Conservation (phyloP, 1,140 invertebrate species). For the Calephelis virginiensis region DNA sequence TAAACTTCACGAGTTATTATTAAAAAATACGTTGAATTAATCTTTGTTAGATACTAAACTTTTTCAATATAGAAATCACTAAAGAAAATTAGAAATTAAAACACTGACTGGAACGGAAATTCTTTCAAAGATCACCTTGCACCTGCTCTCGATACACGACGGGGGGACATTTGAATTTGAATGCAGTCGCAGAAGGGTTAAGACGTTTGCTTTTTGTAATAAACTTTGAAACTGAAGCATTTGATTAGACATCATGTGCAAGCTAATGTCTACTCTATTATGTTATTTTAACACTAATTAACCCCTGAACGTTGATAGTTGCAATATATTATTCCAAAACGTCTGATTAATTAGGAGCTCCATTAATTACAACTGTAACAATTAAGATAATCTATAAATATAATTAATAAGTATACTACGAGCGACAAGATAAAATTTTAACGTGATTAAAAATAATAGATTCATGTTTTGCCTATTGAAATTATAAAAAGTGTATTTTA, state of each 20-base stretch:
- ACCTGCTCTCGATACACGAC: conserved; percentile 44
- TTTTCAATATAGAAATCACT: conserved; percentile 26
- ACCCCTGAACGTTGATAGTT: too few relatives aligned
- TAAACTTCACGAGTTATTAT: too few relatives aligned
- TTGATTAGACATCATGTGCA: conserved; percentile 14
- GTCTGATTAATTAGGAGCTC: too few relatives aligned
- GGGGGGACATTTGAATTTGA: conserved; percentile 72
- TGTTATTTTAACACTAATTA: conserved; percentile 12
- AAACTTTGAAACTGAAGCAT: conserved; percentile 33
- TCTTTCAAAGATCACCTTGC: conserved; percentile 51
- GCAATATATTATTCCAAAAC: too few relatives aligned
- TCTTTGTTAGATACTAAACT: conserved; percentile 11
- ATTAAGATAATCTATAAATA: too few relatives aligned
- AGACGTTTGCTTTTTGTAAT: conserved; percentile 51
- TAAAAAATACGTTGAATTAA: too few relatives aligned
- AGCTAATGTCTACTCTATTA: conserved; percentile 28
- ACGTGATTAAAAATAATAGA: too few relatives aligned
- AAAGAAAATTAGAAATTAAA: conserved; percentile 46
- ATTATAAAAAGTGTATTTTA: too few relatives aligned
- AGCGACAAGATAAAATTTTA: too few relatives aligned
- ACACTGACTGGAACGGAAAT: conserved; percentile 53
- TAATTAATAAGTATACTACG: too few relatives aligned
- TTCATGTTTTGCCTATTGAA: too few relatives aligned
- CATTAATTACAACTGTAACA: too few relatives aligned
- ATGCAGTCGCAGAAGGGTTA: conserved; percentile 61